phyloP scores from a whole-genome alignment of 2,113 vertebrate species.

The Loxodonta africana region DNA sequence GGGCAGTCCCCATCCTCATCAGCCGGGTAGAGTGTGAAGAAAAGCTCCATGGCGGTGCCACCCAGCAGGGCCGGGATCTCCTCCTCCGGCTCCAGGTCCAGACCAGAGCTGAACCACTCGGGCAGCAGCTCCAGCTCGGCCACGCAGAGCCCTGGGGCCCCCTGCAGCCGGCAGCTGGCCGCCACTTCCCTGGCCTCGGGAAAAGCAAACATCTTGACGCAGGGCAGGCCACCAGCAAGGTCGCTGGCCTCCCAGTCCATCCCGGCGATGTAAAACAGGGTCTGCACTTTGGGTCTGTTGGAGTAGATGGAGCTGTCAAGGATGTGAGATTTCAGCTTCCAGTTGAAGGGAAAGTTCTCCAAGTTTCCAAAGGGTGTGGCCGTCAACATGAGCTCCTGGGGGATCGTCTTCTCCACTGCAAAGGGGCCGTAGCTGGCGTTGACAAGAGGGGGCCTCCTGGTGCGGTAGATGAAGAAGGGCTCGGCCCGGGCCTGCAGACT shows the following conservation, averaged over 20 bases:
- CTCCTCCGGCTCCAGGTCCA: conserved; percentile 87
- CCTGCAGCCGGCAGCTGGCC: conserved; percentile 93
- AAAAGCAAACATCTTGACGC: conserved; percentile 92
- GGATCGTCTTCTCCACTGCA: conserved; percentile 89
- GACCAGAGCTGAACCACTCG: conserved; percentile 93
- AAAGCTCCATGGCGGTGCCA: conserved; percentile 92
- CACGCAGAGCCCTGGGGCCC: conserved; percentile 95
- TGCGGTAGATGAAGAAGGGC: conserved; percentile 93
- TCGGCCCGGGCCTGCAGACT: conserved; percentile 94
- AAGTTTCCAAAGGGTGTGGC: conserved; percentile 85
- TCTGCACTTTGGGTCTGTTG: conserved; percentile 94
- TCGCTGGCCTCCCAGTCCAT: conserved; percentile 92
- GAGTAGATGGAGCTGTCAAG: conserved; percentile 92
- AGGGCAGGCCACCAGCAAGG: conserved; percentile 90
- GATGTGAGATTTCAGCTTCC: conserved; percentile 93
- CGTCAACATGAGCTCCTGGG: conserved; percentile 91
- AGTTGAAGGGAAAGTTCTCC: conserved; percentile 90
- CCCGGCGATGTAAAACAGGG: conserved; percentile 95
- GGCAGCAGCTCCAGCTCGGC: conserved; percentile 94
- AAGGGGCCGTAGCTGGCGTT: conserved; percentile 96
- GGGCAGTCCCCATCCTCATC: conserved; percentile 90
- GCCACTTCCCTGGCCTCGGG: conserved; percentile 92
- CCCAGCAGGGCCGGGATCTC: conserved; percentile 87
- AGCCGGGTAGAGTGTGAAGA: conserved; percentile 91
- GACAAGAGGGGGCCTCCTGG: conserved; percentile 89